A percentile compares a stretch with the other conserved stretches of the same genome.
Evolutionary conservation across 1,140 invertebrate species (phyloP).

Genomic region (Achroia grisella): DNA sequence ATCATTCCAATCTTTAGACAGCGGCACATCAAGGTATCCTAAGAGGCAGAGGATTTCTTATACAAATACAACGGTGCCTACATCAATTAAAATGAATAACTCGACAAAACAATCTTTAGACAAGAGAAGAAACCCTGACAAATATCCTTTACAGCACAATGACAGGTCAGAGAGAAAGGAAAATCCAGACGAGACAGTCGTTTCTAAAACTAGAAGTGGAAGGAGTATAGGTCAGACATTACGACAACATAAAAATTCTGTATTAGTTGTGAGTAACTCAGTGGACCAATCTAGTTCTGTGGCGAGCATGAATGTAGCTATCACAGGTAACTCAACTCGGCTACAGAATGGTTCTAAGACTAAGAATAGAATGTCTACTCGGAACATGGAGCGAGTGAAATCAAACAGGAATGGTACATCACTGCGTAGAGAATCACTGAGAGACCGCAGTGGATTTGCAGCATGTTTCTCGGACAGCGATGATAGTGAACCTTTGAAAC

Average conservation of each 20-base stretch:
- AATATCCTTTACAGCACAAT: conserved; percentile 16
- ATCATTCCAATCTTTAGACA: conserved; percentile 42
- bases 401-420: conserved; percentile 17
- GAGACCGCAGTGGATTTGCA: conserved; percentile 55
- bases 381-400: conserved; percentile 9
- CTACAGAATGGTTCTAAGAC: conserved; percentile 7
- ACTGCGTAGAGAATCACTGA: conserved; percentile 21
- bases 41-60: conserved; percentile 30
- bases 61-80: conserved; percentile 7
- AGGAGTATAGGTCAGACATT: conserved; percentile 26
- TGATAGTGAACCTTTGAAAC: conserved; percentile 41
- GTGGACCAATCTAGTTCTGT: conserved; percentile 40
- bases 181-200: conserved; percentile 30
- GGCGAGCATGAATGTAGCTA: conserved; percentile 42
- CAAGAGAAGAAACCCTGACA: conserved; percentile 19
- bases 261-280: conserved; percentile 37
- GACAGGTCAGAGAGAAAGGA: conserved; percentile 38
- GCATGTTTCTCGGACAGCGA: conserved; percentile 63
- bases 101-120: conserved; percentile 3
- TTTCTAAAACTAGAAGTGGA: conserved; percentile 50
- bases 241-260: conserved; percentile 27
- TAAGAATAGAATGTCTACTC: conserved; percentile 12
- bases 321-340: not conserved
- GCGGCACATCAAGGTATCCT: conserved; percentile 50
- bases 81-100: conserved; percentile 8